Conservation (phyloP, 1,140 invertebrate species). For the Drosophila murphyi region DNA sequence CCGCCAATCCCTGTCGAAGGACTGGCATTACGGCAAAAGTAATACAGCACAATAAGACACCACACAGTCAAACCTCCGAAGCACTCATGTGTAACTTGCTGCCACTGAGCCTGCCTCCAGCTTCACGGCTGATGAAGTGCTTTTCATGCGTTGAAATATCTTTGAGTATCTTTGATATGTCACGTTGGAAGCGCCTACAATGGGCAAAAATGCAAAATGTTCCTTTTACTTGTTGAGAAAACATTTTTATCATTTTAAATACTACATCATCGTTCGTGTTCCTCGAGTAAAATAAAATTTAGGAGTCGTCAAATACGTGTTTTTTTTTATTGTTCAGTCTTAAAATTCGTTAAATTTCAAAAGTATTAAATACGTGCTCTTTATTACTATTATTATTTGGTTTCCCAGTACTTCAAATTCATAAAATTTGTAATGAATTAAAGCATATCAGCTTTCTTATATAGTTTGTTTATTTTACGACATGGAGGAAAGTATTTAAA, state of each 20-base stretch:
- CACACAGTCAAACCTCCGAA: background rate
- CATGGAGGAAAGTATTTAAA: background rate
- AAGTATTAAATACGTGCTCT: too few relatives aligned
- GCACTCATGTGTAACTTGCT: constrained; percentile 10
- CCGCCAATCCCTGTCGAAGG: constrained; percentile 7
- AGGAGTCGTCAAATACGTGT: too few relatives aligned
- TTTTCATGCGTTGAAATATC: constrained; percentile 56
- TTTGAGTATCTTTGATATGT: constrained; percentile 71
- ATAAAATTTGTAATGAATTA: too few relatives aligned
- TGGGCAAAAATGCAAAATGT: constrained; percentile 6
- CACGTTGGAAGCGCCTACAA: constrained; percentile 23
- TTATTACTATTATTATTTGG: too few relatives aligned
- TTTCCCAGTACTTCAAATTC: too few relatives aligned
- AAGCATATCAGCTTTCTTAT: background rate
- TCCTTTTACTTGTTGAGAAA: background rate
- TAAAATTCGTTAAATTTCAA: too few relatives aligned
- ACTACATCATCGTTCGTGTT: too few relatives aligned
- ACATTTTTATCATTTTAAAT: too few relatives aligned
- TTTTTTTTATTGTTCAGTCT: too few relatives aligned
- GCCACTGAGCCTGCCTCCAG: constrained; percentile 13
- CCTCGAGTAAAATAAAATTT: too few relatives aligned
- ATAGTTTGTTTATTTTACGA: background rate
- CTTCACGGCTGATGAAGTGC: constrained; percentile 65
- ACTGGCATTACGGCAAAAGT: constrained; percentile 53
- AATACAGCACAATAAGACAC: constrained; percentile 59